A percentile compares a stretch with the other conserved stretches of the same genome.
Conservation (phyloP, 2,113 vertebrate genomes). For the Delphinus delphis region DNA sequence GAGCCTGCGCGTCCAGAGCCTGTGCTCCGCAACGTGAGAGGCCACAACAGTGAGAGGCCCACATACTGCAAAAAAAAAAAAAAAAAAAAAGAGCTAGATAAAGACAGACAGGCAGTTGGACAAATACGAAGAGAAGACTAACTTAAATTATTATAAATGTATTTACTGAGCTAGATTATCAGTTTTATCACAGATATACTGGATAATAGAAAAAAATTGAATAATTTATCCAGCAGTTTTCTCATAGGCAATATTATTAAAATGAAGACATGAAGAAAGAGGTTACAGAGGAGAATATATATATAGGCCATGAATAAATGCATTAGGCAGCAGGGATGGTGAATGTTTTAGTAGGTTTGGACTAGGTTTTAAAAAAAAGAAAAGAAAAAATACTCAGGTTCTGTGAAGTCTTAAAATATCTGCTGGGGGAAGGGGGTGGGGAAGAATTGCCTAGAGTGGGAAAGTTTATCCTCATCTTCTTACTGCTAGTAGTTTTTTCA, state of each 20-base stretch:
- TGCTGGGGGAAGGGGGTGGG: background rate
- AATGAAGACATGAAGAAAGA: constrained; percentile 81
- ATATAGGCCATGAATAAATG: constrained; percentile 82
- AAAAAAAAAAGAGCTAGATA: background rate
- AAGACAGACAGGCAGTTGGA: background rate
- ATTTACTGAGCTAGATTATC: constrained; percentile 78
- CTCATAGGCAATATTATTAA: constrained; percentile 84
- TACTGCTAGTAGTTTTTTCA: background rate
- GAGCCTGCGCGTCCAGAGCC: too few relatives aligned
- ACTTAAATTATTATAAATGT: constrained; percentile 61
- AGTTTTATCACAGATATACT: constrained; percentile 75
- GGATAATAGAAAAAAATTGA: constrained; percentile 80
- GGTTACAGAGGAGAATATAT: constrained; percentile 79
- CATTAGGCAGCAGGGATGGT: constrained; percentile 78
- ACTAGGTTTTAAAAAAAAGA: constrained; percentile 45
- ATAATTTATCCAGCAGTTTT: constrained; percentile 86
- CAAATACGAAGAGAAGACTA: constrained; percentile 55
- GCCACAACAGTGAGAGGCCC: too few relatives aligned
- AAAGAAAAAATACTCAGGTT: constrained; percentile 72
- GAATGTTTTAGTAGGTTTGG: constrained; percentile 82
- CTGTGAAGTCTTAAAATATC: constrained; percentile 77
- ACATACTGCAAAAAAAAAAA: too few relatives aligned
- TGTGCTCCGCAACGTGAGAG: too few relatives aligned
- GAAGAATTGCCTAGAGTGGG: background rate
- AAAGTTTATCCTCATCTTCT: background rate